Evolutionary conservation across 2,113 vertebrate species (phyloP).

Genomic region (Takifugu flavidus): DNA sequence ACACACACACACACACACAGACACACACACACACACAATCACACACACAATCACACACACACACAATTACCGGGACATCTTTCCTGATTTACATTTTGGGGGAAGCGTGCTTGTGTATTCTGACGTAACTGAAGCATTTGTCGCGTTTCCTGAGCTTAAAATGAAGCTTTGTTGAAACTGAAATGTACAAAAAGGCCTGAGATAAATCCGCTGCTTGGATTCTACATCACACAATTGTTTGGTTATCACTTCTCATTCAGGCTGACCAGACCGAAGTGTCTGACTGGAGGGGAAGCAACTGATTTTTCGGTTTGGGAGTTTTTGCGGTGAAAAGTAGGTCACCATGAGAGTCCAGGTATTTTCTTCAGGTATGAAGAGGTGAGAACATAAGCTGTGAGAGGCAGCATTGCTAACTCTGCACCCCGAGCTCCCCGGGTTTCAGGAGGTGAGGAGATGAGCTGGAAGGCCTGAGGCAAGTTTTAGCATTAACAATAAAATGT

Average conservation of each 20-base stretch:
- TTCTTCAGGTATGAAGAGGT: constrained; percentile 33
- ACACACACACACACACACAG: too few species aligned
- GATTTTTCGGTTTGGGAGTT: constrained; percentile 37
- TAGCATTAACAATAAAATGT: neutral
- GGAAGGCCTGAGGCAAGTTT: constrained; percentile 11
- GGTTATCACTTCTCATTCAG: constrained; percentile 10
- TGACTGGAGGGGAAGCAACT: constrained; percentile 12
- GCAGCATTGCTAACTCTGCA: neutral
- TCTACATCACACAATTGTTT: constrained; percentile 13
- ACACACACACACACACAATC: neutral
- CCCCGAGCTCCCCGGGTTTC: neutral
- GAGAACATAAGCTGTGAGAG: constrained; percentile 26
- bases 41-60: neutral
- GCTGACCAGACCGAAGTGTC: constrained; percentile 21
- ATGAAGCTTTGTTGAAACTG: constrained; percentile 6
- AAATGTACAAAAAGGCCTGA: constrained; percentile 20
- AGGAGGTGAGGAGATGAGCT: neutral
- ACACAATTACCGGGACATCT: constrained; percentile 5
- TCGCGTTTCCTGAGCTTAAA: neutral
- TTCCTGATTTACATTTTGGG: constrained; percentile 16
- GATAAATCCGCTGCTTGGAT: constrained; percentile 5
- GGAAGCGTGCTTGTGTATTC: constrained; percentile 12
- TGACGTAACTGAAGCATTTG: constrained; percentile 15
- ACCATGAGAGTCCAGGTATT: constrained; percentile 20
- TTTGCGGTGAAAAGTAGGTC: constrained; percentile 46